phyloP scores from a whole-genome alignment of 2,797 vertebrate genomes.

The Ceryle rudis region DNA sequence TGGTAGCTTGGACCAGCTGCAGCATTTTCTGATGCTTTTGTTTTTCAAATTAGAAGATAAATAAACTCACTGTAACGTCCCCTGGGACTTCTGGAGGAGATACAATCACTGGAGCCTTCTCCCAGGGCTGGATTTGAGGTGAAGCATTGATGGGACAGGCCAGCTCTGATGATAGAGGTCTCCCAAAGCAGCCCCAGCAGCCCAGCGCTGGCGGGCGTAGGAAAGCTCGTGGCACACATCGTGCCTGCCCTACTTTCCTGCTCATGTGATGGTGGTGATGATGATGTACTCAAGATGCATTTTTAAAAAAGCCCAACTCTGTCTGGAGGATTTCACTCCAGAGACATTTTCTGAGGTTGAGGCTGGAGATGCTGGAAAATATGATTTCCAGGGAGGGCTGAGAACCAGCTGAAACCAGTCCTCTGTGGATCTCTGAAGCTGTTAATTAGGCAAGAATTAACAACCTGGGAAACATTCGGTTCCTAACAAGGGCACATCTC shows the following conservation, averaged over 20 bases:
- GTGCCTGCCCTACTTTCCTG: slow-evolving; percentile 56
- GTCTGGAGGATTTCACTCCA: slow-evolving; percentile 42
- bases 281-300: background rate
- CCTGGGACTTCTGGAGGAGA: background rate
- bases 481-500: background rate
- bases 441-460: slow-evolving; percentile 48
- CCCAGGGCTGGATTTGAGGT: accelerated
- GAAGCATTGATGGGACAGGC: accelerated
- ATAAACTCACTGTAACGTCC: background rate
- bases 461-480: background rate
- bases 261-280: background rate
- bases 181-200: background rate
- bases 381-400: background rate
- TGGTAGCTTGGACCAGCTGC: background rate
- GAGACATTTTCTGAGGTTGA: background rate
- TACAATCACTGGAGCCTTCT: accelerated
- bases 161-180: accelerated
- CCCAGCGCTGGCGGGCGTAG: background rate
- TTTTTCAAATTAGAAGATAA: background rate
- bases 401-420: background rate
- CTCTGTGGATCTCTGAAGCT: background rate
- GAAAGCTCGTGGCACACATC: background rate
- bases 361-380: slow-evolving; percentile 17
- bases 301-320: slow-evolving; percentile 19
- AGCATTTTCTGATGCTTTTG: background rate